These are phyloP conservation scores for Drosophila nigritarsus DNA, from an alignment of 2,888 invertebrate species.

Conservation along the genomic window DNA sequence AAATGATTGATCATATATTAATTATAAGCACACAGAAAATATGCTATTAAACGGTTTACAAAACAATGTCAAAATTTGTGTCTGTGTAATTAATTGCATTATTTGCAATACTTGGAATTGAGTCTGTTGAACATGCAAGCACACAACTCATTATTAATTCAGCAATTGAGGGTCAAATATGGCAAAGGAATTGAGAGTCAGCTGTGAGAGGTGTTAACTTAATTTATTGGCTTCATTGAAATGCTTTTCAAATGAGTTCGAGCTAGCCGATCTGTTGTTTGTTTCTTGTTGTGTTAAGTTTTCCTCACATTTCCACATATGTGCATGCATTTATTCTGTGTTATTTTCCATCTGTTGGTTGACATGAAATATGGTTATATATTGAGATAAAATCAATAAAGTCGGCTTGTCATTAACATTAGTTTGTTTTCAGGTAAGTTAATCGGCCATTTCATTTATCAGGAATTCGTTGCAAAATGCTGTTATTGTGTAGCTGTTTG, in stretches of 20 bases:
- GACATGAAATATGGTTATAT: too few species aligned
- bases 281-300: slow-evolving; percentile 46
- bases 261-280: slow-evolving; percentile 12
- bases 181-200: neutral
- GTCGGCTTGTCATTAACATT: neutral
- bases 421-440: neutral
- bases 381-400: neutral
- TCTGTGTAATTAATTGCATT: slow-evolving; percentile 31
- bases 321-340: neutral
- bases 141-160: slow-evolving; percentile 54
- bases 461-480: neutral
- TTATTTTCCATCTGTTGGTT: neutral
- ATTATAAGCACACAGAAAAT: neutral
- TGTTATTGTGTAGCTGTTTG: neutral
- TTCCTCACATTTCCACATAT: slow-evolving; percentile 23
- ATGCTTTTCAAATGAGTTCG: slow-evolving; percentile 46
- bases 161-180: slow-evolving; percentile 29
- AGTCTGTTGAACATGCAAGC: slow-evolving; percentile 14
- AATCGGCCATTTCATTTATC: neutral
- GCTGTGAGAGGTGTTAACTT: slow-evolving; percentile 8
- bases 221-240: slow-evolving; percentile 68
- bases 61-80: neutral
- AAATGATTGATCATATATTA: too few species aligned
- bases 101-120: slow-evolving; percentile 27
- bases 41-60: neutral